Evolutionary conservation across 2,113 vertebrate species (phyloP).

Genomic region (Plotosus lineatus): DNA sequence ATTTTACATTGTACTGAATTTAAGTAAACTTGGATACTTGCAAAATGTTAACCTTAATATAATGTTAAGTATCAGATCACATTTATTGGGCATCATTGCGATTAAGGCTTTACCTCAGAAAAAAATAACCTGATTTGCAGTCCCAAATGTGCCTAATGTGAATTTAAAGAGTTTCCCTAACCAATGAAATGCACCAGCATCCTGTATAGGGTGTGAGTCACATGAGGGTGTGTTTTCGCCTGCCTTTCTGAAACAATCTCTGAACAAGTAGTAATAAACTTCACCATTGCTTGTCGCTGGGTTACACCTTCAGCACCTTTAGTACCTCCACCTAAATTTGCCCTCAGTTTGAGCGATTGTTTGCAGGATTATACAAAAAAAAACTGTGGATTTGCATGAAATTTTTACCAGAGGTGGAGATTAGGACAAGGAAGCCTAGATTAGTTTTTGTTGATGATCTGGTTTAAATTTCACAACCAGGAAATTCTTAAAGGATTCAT

Average conservation of each 20-base stretch:
- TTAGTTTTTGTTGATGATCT: no score
- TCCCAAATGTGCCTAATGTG: background rate
- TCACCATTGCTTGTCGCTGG: background rate
- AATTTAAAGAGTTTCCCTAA: background rate
- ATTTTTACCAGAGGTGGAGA: no score
- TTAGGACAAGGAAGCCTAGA: no score
- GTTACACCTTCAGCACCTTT: background rate
- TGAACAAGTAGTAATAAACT: background rate
- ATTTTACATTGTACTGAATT: background rate
- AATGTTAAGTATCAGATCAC: background rate
- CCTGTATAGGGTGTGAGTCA: background rate
- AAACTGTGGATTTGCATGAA: no score
- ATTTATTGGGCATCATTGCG: background rate
- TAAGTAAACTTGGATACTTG: background rate
- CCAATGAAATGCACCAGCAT: background rate
- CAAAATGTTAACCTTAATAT: background rate
- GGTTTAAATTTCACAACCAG: no score
- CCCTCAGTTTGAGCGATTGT: no score
- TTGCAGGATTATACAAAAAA: no score
- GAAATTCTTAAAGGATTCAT: no score
- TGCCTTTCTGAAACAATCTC: background rate
- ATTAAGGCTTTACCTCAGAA: background rate
- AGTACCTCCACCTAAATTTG: no score
- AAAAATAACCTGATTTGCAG: background rate
- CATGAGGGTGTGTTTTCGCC: background rate